A percentile compares a stretch with the other conserved stretches of the same genome.
Evolutionary conservation across 2,797 vertebrate genomes (phyloP).

Genomic region (Epinephelus coioides): DNA sequence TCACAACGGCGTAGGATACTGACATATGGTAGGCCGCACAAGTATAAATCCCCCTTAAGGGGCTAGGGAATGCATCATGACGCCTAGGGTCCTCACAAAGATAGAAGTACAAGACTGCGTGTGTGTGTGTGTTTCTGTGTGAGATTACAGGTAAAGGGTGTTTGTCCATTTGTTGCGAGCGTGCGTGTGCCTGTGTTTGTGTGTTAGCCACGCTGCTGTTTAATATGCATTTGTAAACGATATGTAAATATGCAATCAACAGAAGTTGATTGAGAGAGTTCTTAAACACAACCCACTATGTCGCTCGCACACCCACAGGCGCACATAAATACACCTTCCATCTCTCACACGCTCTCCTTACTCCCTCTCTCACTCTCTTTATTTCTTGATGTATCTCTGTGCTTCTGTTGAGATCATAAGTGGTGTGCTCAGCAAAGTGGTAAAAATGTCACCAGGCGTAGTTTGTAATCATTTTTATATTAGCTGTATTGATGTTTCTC

Average conservation of each 20-base stretch:
- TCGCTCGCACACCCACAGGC: slow-evolving; percentile 29
- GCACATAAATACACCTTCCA: slow-evolving; percentile 48
- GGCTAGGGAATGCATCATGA: too few species aligned
- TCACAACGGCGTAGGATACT: too few species aligned
- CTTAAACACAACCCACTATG: slow-evolving; percentile 53
- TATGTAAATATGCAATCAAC: slow-evolving; percentile 81
- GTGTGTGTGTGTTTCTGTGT: slow-evolving; percentile 40
- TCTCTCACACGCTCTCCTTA: slow-evolving; percentile 4
- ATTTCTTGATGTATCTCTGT: slow-evolving; percentile 53
- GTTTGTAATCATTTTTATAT: slow-evolving; percentile 84
- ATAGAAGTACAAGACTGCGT: background rate
- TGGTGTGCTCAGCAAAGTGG: slow-evolving; percentile 79
- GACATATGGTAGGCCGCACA: too few species aligned
- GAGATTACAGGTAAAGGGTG: background rate
- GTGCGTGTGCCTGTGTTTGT: slow-evolving; percentile 26
- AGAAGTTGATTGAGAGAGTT: slow-evolving; percentile 68
- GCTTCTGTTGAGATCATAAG: slow-evolving; percentile 62
- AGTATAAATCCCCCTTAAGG: too few species aligned
- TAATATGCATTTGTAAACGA: slow-evolving; percentile 69
- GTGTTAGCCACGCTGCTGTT: slow-evolving; percentile 30
- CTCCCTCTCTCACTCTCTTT: slow-evolving; percentile 19
- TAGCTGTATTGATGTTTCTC: slow-evolving; percentile 80
- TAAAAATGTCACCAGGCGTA: slow-evolving; percentile 78
- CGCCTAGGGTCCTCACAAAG: too few species aligned
- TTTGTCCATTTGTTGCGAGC: slow-evolving; percentile 28